Percentiles rank a stretch among this genome's conserved stretches.
Evolutionary conservation across 1,140 invertebrate species (phyloP).

Genomic region (Drosophila neocordata): DNA sequence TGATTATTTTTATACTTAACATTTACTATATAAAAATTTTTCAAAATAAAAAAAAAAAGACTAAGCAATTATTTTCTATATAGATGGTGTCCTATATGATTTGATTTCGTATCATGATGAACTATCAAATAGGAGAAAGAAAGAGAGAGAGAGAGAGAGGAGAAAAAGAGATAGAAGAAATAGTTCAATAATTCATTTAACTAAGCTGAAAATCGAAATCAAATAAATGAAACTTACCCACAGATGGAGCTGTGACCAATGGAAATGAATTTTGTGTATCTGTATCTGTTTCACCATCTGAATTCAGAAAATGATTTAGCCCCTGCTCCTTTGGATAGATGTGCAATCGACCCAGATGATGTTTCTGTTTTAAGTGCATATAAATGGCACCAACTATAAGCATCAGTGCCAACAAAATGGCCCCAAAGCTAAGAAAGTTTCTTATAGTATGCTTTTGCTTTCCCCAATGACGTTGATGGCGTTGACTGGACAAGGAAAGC

Average conservation of each 20-base stretch:
- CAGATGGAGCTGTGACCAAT: constrained; percentile 17
- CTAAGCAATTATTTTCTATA: constrained; percentile 3
- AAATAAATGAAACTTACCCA: not conserved
- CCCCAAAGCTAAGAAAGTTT: constrained; percentile 43
- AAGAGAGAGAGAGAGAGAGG: not conserved
- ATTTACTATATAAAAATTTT: not conserved
- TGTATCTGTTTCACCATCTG: not conserved
- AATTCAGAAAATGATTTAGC: not conserved
- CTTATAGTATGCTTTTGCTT: constrained; percentile 20
- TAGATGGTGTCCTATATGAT: constrained; percentile 6
- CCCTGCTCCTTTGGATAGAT: not conserved
- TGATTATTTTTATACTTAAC: not conserved
- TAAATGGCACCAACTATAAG: constrained; percentile 65
- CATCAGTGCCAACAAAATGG: constrained; percentile 47
- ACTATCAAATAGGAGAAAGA: not conserved
- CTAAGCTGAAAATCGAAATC: not conserved
- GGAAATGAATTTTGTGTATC: not conserved
- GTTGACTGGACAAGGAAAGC: constrained; percentile 5
- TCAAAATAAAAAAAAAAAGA: not conserved
- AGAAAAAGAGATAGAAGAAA: not conserved
- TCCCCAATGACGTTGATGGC: not conserved
- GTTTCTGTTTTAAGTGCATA: constrained; percentile 61
- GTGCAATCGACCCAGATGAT: constrained; percentile 64
- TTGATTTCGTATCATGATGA: constrained; percentile 10
- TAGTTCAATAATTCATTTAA: not conserved